A percentile compares a stretch with the other conserved stretches of the same genome.
phyloP scores from a whole-genome alignment of 92 coral and sea anemone species.

The Virgularia gustaviana region DNA sequence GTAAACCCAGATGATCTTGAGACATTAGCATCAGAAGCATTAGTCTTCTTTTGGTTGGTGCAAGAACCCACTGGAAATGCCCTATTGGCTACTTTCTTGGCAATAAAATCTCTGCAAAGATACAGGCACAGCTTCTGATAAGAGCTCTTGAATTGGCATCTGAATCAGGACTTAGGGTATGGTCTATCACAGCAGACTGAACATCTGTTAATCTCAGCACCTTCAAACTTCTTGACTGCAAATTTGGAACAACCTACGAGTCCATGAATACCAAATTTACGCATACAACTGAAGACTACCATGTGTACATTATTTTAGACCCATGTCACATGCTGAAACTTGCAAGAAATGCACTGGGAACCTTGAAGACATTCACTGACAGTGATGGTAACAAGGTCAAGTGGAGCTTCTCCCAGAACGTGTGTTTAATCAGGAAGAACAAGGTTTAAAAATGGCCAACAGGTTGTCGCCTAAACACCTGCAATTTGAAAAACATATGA shows the following conservation, averaged over 20 bases:
- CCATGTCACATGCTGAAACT: too few species aligned
- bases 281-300: background rate
- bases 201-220: conserved; percentile 4
- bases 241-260: background rate
- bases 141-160: background rate
- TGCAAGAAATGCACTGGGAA: too few species aligned
- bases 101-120: background rate
- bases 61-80: conserved; percentile 5
- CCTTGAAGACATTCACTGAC: too few species aligned
- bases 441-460: too few species aligned
- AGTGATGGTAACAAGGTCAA: too few species aligned
- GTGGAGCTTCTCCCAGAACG: too few species aligned
- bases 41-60: background rate
- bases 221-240: background rate
- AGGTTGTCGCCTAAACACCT: too few species aligned
- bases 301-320: background rate
- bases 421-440: too few species aligned
- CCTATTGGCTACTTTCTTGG: too few species aligned
- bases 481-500: too few species aligned
- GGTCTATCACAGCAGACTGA: conserved; percentile 1
- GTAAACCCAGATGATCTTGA: background rate
- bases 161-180: conserved; percentile 2
- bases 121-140: background rate
- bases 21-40: background rate
- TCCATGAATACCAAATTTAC: background rate